Percentiles rank a stretch among this genome's conserved stretches.
Conservation (phyloP, 1,140 invertebrate species). For the Phenacoccus solenopsis region DNA sequence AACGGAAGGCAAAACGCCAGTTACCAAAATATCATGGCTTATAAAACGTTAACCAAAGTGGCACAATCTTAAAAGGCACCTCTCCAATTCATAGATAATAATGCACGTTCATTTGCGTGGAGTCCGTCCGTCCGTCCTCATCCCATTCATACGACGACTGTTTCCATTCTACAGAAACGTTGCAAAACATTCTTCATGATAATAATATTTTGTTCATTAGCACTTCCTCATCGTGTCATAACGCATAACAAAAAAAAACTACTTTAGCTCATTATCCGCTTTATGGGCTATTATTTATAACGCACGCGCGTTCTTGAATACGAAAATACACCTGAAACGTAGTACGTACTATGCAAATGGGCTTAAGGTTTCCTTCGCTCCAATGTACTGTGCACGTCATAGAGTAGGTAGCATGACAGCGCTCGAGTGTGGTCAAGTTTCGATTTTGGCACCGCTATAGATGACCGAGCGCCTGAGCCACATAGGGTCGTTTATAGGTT, state of each 20-base stretch:
- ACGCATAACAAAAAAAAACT: background rate
- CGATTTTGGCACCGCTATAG: no score
- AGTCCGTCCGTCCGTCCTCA: background rate
- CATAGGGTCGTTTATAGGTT: no score
- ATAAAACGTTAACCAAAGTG: background rate
- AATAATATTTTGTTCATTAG: background rate
- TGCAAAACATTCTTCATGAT: background rate
- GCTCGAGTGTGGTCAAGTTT: no score
- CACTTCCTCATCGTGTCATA: constrained; percentile 1
- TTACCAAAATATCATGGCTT: background rate
- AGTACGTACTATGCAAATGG: background rate
- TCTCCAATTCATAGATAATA: background rate
- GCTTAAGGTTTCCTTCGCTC: background rate
- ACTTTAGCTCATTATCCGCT: background rate
- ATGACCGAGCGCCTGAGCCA: no score
- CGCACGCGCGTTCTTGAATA: background rate
- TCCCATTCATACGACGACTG: background rate
- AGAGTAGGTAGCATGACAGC: no score
- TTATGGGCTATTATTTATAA: background rate
- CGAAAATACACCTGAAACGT: background rate
- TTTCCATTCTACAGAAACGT: background rate
- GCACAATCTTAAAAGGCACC: background rate
- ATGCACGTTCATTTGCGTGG: background rate
- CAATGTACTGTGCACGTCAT: no score
- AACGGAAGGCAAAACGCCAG: background rate